Evolutionary conservation across 2,113 vertebrate species (phyloP).

Genomic region (Cheilinus undulatus): DNA sequence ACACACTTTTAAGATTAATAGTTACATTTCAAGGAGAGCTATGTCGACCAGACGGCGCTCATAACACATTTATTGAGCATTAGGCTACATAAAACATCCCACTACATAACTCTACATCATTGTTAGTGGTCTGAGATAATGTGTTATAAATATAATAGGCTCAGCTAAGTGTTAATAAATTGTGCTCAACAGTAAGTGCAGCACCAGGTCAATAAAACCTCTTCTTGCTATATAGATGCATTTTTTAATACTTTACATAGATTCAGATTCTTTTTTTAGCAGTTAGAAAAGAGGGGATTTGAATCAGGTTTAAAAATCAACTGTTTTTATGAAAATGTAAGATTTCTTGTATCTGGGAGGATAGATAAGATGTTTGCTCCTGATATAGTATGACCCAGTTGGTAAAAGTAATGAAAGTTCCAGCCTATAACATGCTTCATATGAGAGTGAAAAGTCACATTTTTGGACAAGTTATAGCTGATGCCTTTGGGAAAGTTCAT

Average conservation of each 20-base stretch:
- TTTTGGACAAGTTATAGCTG: conserved; percentile 44
- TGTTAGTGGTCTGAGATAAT: conserved; percentile 61
- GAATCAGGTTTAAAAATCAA: no score
- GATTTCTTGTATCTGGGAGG: no score
- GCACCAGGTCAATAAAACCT: conserved; percentile 27
- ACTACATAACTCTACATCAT: conserved; percentile 37
- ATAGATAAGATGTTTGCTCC: neutral
- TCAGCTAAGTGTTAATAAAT: conserved; percentile 51
- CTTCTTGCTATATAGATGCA: conserved; percentile 23
- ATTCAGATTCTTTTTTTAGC: no score
- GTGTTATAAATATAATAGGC: conserved; percentile 63
- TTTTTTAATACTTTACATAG: no score
- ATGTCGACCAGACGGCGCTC: conserved; percentile 44
- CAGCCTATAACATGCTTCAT: neutral
- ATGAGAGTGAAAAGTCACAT: conserved; percentile 7
- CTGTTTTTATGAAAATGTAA: no score
- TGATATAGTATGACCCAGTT: neutral
- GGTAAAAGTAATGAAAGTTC: neutral
- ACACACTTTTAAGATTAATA: conserved; percentile 19
- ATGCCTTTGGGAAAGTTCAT: conserved; percentile 26
- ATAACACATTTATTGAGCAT: conserved; percentile 63
- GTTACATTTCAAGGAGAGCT: conserved; percentile 24
- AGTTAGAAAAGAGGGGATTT: no score
- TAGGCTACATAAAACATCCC: conserved; percentile 50
- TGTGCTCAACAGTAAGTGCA: conserved; percentile 32